phyloP scores from a whole-genome alignment of 2,797 vertebrate species.

The Amblyraja radiata region DNA sequence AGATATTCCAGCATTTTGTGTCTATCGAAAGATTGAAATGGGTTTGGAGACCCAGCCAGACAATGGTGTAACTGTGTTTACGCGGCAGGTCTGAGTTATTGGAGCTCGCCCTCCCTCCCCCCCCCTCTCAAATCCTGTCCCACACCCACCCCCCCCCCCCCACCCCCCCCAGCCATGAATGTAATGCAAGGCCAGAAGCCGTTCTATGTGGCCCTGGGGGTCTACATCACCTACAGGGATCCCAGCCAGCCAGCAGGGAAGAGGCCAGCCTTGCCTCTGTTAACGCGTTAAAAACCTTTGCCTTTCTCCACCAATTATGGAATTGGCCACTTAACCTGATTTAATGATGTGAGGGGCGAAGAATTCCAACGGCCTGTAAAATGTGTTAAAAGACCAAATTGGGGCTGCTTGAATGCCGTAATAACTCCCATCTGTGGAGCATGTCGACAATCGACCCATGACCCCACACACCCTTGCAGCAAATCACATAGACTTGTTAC shows the following conservation, averaged over 20 bases:
- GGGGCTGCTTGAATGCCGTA: not conserved
- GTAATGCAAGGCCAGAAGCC: not conserved
- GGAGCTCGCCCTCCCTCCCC: not conserved
- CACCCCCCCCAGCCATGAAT: not conserved
- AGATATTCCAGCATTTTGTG: too few species aligned
- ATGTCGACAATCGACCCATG: not conserved
- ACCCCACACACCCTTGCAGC: not conserved
- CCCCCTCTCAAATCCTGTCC: too few species aligned
- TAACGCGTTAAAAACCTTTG: not conserved
- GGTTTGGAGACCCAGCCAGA: not conserved
- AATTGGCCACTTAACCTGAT: not conserved
- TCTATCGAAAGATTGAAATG: not conserved
- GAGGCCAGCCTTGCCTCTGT: not conserved
- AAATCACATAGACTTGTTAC: not conserved
- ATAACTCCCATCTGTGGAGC: not conserved
- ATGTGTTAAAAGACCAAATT: too few species aligned
- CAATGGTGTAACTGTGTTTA: not conserved
- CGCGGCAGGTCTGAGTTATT: not conserved
- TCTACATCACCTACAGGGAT: not conserved
- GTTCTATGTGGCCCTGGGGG: not conserved
- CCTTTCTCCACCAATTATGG: not conserved
- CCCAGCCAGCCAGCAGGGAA: too few species aligned
- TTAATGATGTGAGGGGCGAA: not conserved
- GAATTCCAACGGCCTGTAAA: not conserved
- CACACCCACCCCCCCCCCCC: not conserved